phyloP scores from a whole-genome alignment of 2,797 vertebrate genomes.

The Scleropages formosus region DNA sequence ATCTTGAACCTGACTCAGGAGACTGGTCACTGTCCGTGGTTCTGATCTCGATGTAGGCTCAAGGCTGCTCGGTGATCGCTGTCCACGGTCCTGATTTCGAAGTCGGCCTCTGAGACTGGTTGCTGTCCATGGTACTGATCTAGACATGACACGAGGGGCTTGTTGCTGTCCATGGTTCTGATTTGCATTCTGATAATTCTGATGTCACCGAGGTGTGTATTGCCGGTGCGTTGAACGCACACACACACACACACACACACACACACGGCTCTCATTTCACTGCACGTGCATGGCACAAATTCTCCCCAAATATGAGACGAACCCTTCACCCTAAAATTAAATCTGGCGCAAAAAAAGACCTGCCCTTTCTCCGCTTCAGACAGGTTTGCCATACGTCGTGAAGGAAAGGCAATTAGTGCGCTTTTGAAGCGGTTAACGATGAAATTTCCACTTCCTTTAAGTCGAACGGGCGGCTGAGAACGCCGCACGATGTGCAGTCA shows the following conservation, averaged over 20 bases:
- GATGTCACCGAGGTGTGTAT: neutral
- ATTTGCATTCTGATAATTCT: neutral
- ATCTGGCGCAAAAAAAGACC: no score
- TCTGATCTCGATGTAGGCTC: no score
- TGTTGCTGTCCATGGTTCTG: neutral
- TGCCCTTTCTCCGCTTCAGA: no score
- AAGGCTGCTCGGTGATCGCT: neutral
- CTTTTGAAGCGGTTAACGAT: slow-evolving; percentile 26
- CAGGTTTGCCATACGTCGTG: neutral
- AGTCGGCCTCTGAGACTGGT: neutral
- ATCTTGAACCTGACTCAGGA: no score
- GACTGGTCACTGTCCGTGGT: no score
- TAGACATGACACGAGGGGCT: neutral
- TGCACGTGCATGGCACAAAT: neutral
- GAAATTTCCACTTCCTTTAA: slow-evolving; percentile 6
- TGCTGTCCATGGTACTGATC: slow-evolving; percentile 2
- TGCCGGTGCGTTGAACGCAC: neutral
- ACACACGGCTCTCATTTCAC: no score
- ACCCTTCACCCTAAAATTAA: neutral
- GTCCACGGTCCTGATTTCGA: neutral
- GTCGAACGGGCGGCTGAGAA: slow-evolving; percentile 18
- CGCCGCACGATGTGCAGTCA: neutral
- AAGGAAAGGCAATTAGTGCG: slow-evolving; percentile 30
- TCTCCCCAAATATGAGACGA: slow-evolving; percentile 17
- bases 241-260: neutral